Conservation (phyloP, 2,113 vertebrate genomes). For the Melanerpes formicivorus region DNA sequence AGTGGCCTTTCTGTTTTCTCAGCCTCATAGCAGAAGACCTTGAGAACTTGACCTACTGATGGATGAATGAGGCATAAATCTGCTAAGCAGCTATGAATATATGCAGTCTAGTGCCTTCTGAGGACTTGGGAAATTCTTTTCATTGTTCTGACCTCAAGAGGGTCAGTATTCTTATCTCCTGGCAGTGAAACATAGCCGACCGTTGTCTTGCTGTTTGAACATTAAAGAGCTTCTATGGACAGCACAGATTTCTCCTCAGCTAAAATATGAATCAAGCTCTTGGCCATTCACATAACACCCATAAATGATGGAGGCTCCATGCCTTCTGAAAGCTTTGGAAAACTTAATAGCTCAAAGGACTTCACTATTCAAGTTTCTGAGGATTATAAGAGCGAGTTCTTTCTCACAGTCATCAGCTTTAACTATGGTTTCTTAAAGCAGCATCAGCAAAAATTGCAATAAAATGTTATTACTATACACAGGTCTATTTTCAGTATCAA, state of each 20-base stretch:
- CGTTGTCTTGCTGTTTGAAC: neutral
- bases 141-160: conserved; percentile 66
- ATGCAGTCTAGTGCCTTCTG: conserved; percentile 55
- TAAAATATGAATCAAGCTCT: neutral
- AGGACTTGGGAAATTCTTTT: conserved; percentile 70
- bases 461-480: neutral
- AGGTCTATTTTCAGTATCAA: no score
- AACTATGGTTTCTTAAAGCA: neutral
- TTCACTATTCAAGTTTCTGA: neutral
- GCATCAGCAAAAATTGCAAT: neutral
- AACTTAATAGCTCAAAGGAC: neutral
- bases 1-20: neutral
- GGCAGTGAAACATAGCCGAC: conserved; percentile 28
- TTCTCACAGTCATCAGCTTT: neutral
- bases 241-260: neutral
- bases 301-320: neutral
- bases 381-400: neutral
- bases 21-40: neutral
- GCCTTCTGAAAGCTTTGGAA: neutral
- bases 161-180: conserved; percentile 66
- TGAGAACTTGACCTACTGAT: conserved; percentile 51
- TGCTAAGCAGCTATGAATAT: conserved; percentile 56
- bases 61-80: conserved; percentile 52
- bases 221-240: conserved; percentile 7
- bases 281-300: neutral